Conservation (phyloP, 2,113 vertebrate species). For the Otus sunia region DNA sequence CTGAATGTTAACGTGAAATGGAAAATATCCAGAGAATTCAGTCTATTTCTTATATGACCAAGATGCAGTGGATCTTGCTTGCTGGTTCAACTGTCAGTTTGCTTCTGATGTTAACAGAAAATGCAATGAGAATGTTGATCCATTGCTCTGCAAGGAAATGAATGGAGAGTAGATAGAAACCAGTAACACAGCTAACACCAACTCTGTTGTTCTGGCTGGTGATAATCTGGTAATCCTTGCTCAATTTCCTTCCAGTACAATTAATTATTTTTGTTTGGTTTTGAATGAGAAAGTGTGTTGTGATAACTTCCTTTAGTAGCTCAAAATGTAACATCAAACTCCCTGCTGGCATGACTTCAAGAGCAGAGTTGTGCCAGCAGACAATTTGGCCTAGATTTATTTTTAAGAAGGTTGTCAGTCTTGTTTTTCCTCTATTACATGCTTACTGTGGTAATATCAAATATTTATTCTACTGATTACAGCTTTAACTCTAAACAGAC, state of each 20-base stretch:
- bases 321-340: slow-evolving; percentile 48
- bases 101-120: not conserved
- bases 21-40: not conserved
- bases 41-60: not conserved
- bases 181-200: not conserved
- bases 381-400: slow-evolving; percentile 61
- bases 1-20: not conserved
- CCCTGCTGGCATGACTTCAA: slow-evolving; percentile 48
- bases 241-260: not conserved
- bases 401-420: slow-evolving; percentile 55
- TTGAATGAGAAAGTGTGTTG: slow-evolving; percentile 3
- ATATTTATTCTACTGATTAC: slow-evolving; percentile 34
- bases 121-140: not conserved
- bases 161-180: not conserved
- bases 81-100: not conserved
- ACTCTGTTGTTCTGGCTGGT: not conserved
- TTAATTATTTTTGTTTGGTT: slow-evolving; percentile 40
- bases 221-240: not conserved
- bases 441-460: not conserved
- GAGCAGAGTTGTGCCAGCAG: slow-evolving; percentile 22
- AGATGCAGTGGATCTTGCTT: not conserved
- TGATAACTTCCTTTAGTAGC: slow-evolving; percentile 37
- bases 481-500: slow-evolving; percentile 4
- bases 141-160: not conserved
- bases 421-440: not conserved